phyloP scores from a whole-genome alignment of 2,113 vertebrate species.

The Eira barbara region DNA sequence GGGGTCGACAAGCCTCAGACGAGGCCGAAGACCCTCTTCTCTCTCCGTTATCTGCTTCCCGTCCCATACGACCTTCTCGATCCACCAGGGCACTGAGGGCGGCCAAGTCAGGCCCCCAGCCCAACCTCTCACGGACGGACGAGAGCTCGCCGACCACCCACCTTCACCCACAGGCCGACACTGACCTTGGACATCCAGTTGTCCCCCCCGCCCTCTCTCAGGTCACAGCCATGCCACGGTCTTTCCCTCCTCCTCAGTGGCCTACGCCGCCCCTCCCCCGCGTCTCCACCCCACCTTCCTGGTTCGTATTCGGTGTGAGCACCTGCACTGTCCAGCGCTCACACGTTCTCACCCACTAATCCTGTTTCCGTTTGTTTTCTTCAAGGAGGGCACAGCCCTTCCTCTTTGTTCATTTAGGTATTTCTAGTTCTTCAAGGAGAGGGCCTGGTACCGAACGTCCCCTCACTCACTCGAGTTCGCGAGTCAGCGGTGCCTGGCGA shows the following conservation, averaged over 20 bases:
- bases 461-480: accelerated
- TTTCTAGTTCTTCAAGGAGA: background rate
- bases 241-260: accelerated
- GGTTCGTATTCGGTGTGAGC: accelerated
- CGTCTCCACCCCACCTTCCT: background rate
- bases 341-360: background rate
- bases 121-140: background rate
- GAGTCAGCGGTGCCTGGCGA: too few relatives aligned
- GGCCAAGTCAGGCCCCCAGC: background rate
- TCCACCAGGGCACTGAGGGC: background rate
- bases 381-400: background rate
- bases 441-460: too few relatives aligned
- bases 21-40: background rate
- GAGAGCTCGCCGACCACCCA: accelerated
- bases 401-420: background rate
- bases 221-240: accelerated
- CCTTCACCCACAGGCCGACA: accelerated
- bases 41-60: too few relatives aligned
- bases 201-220: background rate
- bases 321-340: accelerated
- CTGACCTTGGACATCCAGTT: background rate
- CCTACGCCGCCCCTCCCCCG: too few relatives aligned
- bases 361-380: background rate
- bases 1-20: background rate
- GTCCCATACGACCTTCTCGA: background rate